phyloP scores from a whole-genome alignment of 2,113 vertebrate species.

The Neotragus moschatus region DNA sequence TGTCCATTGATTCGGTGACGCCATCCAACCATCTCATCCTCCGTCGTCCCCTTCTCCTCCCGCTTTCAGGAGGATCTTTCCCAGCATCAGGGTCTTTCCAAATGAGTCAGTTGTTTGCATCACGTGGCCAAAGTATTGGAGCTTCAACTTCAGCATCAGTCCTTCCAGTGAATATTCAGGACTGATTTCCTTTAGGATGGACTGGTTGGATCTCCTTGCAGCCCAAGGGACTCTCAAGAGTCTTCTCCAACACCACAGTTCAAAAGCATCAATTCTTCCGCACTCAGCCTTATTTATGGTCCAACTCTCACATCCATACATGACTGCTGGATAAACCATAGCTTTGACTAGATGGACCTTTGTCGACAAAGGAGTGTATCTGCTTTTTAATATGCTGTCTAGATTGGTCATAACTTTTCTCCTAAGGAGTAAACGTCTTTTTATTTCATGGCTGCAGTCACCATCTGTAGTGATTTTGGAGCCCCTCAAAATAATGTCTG shows the following conservation, averaged over 20 bases:
- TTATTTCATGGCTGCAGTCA: neutral
- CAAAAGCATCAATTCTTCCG: neutral
- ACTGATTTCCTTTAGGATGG: neutral
- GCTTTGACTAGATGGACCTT: neutral
- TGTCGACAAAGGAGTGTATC: neutral
- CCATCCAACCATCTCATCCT: neutral
- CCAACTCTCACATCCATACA: neutral
- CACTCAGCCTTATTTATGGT: neutral
- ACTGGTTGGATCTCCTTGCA: neutral
- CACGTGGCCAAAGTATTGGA: accelerated
- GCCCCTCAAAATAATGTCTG: accelerated
- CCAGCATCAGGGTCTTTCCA: neutral
- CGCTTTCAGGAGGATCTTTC: neutral
- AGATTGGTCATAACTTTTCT: neutral
- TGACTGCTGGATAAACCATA: neutral
- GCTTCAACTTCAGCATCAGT: neutral
- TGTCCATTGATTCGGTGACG: neutral
- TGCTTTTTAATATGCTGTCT: neutral
- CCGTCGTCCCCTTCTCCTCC: neutral
- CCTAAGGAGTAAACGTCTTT: neutral
- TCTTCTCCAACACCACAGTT: neutral
- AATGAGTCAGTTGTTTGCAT: neutral
- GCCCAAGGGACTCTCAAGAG: neutral
- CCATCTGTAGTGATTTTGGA: neutral
- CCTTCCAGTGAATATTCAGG: neutral